Evolutionary conservation across 1,140 invertebrate genomes (phyloP), one percentile per base, ranked within the genome.

Genomic region (Bombus confusus): DNA sequence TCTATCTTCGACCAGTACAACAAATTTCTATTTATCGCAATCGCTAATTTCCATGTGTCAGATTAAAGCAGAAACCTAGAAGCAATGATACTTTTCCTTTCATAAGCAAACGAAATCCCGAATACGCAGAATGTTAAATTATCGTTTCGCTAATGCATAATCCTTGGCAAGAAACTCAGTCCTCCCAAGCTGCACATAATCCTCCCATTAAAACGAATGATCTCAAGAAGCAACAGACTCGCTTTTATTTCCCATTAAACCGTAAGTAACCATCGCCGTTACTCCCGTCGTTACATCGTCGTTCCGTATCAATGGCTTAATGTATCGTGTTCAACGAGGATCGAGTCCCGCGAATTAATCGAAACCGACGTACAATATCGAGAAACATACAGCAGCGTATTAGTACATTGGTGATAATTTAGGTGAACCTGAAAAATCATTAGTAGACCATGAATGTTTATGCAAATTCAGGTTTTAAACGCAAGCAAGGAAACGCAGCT

Each of bases 181-280:
- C 8, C 66, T 25, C 34, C 18, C 9, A 25, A 10, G 18, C 34
- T 37, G 18, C 66, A 12, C 22, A 69, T 69, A 69, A 69, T 69
- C 66, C 22, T 12, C 31, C 66, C 34, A 25, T 69, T 69, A 69
- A 69, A 69, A 68, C 34, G 31, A 68, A 68, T 18, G 37, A 71
- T 13, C 68, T 12, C 2, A 22, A 25, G 25, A 28, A 71, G 68
- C 68, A 71, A 71, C 68, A 71, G 37, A 71, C 25, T 39, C 68
- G 68, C 37, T 39, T 71, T 71, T 71, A 39, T 71, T 71, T 39
- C 68, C 68, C 68, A 71, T 39, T 39, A 39, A 71, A 71, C 10
- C 66, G 10, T 28, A 28, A 13, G 68, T n/a, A n/a, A 62, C 66
- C 47, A 52, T 52, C 18, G 47, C 18, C 47, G 47, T 52, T 52